Percentiles rank a stretch among this genome's conserved stretches.
phyloP scores from a whole-genome alignment of 2,797 vertebrate species.

The Euthynnus affinis region DNA sequence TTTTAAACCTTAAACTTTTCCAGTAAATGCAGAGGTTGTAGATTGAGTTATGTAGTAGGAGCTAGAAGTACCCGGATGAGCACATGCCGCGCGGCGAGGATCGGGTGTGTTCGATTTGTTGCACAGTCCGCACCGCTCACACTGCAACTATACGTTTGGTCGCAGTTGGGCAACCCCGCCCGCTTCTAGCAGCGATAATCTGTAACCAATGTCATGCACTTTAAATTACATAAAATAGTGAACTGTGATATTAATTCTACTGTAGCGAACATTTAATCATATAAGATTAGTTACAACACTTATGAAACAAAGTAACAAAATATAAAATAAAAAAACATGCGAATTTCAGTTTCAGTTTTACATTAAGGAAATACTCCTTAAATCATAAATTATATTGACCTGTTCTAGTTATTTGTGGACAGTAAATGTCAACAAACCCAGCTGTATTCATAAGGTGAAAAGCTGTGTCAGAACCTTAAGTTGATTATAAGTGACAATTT shows the following conservation, averaged over 20 bases:
- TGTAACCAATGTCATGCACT: conserved; percentile 2
- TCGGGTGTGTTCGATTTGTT: conserved; percentile 23
- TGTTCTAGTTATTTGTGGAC: background rate
- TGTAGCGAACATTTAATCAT: background rate
- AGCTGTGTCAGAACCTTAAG: background rate
- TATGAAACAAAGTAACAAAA: too few relatives aligned
- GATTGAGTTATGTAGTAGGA: conserved; percentile 22
- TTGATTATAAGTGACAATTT: background rate
- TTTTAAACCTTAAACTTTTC: accelerated
- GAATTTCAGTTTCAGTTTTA: background rate
- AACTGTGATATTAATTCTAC: background rate
- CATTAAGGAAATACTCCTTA: background rate
- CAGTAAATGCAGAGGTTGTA: background rate
- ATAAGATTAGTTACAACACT: background rate
- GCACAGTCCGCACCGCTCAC: background rate
- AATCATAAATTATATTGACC: background rate
- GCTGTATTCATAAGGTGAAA: background rate
- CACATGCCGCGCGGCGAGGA: conserved; percentile 72
- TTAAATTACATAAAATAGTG: conserved; percentile 52
- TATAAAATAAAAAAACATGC: too few relatives aligned
- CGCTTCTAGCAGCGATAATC: background rate
- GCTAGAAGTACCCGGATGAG: conserved; percentile 78
- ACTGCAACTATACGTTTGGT: background rate
- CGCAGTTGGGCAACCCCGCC: conserved; percentile 19
- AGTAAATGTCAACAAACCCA: background rate